Evolutionary conservation across 2,888 invertebrate species (phyloP), one percentile per base, ranked within the genome.

Genomic region (Cheilosia impressa): DNA sequence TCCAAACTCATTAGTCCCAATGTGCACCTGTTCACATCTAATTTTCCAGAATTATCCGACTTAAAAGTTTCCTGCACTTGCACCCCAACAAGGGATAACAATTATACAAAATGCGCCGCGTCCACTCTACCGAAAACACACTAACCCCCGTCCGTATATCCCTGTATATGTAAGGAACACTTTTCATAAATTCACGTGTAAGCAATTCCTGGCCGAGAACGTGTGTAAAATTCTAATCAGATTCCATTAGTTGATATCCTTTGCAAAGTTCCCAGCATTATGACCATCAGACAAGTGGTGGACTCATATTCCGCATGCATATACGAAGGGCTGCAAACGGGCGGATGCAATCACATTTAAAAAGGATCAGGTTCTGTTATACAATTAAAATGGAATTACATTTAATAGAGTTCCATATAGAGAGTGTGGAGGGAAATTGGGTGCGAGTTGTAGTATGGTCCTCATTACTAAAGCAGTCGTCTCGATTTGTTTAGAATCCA

Each of bases 301-400:
- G 45, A 65, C 41, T 47, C 55, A 13, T 13, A 43, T 69, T 73
- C 41, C 43, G 27, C 6, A 27, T 50, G 7, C 31, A 31, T 47
- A 27, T 19, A 38, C 13, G 38, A 38, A 41, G 41, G 63, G 58
- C 71, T 58, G 47, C 24, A 15, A 13, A 50, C 65, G 53, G 41
- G 34, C 38, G 63, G 58, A 63, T 69, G 72, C 81, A 77, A 76
- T 87, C 72, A 81, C 82, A 87, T 77, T 87, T 77, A 58, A 80
- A 84, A 84, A 77, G 76, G 80, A 75, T 75, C 73, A 79, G 57
- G 50, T 81, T 55, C 81, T 81, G 68, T 72, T 81, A 77, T 73
- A 77, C 72, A 85, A 85, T 85, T 81, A 85, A 85, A 85, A 81
- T 58, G 85, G 68, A 81, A 85, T 85, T 81, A 85, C 81, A 85